A percentile compares a stretch with the other conserved stretches of the same genome.
Conservation (phyloP, 35 echinoderm and acorn worm genomes). For the Apostichopus japonicus region DNA sequence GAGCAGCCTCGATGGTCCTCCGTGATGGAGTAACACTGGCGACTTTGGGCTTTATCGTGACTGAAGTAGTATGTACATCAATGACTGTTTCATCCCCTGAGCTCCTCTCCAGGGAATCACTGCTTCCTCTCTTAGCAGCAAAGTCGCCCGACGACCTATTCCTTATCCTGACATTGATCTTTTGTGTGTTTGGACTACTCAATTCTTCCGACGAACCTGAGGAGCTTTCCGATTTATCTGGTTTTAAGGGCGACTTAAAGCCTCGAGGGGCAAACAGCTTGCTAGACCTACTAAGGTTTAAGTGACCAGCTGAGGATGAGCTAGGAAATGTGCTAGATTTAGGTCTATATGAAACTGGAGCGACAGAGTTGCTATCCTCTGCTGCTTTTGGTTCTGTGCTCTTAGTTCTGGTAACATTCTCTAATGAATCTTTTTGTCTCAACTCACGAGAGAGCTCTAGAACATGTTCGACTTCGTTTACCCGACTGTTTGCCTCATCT, state of each 20-base stretch:
- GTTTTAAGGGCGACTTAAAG: slow-evolving; percentile 67
- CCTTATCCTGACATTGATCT: slow-evolving; percentile 12
- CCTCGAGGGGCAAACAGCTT: slow-evolving; percentile 77
- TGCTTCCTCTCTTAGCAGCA: slow-evolving; percentile 22
- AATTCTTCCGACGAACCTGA: slow-evolving; percentile 88
- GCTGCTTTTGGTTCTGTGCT: background rate
- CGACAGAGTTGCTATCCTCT: background rate
- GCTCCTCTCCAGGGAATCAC: slow-evolving; percentile 40
- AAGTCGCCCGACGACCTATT: slow-evolving; percentile 21
- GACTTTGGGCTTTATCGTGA: slow-evolving; percentile 37
- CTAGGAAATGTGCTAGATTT: slow-evolving; percentile 45
- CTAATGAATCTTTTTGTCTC: slow-evolving; percentile 8
- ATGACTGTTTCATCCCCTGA: slow-evolving; percentile 58
- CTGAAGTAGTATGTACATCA: slow-evolving; percentile 6
- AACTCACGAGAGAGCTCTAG: slow-evolving; percentile 54
- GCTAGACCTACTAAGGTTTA: slow-evolving; percentile 34
- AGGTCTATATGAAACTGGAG: slow-evolving; percentile 29
- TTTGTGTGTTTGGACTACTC: slow-evolving; percentile 58
- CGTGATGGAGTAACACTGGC: slow-evolving; percentile 45
- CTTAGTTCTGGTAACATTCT: slow-evolving; percentile 33
- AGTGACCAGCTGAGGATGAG: background rate
- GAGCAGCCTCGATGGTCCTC: slow-evolving; percentile 13
- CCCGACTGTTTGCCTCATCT: background rate
- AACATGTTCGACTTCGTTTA: slow-evolving; percentile 47
- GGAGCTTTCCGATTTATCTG: slow-evolving; percentile 71